phyloP scores from a whole-genome alignment of 2,888 invertebrate species.

The Eubasilissa splendida region DNA sequence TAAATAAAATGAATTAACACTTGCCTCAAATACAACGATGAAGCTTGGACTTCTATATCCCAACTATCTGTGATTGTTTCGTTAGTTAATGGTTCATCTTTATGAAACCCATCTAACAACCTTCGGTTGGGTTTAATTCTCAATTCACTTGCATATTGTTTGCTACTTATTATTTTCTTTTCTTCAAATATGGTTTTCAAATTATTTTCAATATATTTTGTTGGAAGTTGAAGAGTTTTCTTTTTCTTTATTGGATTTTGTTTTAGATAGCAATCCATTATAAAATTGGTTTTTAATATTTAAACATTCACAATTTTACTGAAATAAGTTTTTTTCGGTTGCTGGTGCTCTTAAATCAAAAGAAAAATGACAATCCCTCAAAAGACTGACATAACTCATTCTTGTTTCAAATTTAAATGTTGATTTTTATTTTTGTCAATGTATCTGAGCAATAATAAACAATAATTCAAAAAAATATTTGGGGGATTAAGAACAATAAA shows the following conservation, averaged over 20 bases:
- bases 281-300: background rate
- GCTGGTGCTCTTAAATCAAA: background rate
- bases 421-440: no score
- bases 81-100: background rate
- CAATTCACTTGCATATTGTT: background rate
- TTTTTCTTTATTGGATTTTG: background rate
- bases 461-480: no score
- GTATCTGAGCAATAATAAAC: no score
- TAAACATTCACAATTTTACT: no score
- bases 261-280: slow-evolving; percentile 20
- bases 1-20: background rate
- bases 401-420: background rate
- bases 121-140: slow-evolving; percentile 20
- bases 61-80: slow-evolving; percentile 22
- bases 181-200: slow-evolving; percentile 28
- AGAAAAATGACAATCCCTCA: background rate
- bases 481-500: no score
- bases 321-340: no score
- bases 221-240: background rate
- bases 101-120: slow-evolving; percentile 2
- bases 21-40: slow-evolving; percentile 19
- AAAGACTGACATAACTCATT: background rate
- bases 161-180: slow-evolving; percentile 5
- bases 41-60: slow-evolving; percentile 17
- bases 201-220: slow-evolving; percentile 17